Conservation (phyloP, 2,888 invertebrate species). For the Hyles lineata region DNA sequence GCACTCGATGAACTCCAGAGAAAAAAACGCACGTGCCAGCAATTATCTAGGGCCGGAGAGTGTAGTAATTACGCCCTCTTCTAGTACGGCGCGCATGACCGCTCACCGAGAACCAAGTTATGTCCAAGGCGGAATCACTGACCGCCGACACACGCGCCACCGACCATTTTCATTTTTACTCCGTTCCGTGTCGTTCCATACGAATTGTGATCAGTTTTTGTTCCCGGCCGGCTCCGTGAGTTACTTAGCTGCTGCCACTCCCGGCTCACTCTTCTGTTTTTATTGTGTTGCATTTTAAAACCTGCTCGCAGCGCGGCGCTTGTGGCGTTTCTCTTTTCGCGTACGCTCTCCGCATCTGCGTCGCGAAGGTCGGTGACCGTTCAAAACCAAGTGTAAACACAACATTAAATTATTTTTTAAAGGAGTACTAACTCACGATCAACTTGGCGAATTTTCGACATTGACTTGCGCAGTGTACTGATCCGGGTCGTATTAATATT, state of each 20-base stretch:
- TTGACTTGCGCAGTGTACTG: not conserved
- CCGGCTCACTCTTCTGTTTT: constrained; percentile 58
- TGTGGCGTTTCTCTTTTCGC: constrained; percentile 57
- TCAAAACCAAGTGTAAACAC: constrained; percentile 74
- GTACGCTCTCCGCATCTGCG: constrained; percentile 59
- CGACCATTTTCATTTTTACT: constrained; percentile 30
- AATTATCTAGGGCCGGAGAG: constrained; percentile 73
- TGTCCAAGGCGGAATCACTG: constrained; percentile 63
- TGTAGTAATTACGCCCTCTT: constrained; percentile 60
- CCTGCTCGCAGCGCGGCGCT: constrained; percentile 54
- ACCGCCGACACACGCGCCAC: constrained; percentile 71
- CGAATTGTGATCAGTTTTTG: constrained; percentile 32
- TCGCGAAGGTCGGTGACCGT: constrained; percentile 80
- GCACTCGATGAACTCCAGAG: constrained; percentile 63
- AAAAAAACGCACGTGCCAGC: constrained; percentile 78
- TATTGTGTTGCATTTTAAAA: constrained; percentile 63
- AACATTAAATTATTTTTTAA: constrained; percentile 38
- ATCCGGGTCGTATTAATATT: not conserved
- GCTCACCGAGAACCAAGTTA: constrained; percentile 67
- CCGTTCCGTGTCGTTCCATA: constrained; percentile 34
- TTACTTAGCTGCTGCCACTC: constrained; percentile 48
- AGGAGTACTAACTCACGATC: not conserved
- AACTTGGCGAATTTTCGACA: constrained; percentile 17
- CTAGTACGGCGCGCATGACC: constrained; percentile 63
- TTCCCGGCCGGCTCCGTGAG: constrained; percentile 55